Conservation (phyloP, 1,140 invertebrate genomes). For the Drosophila truncata region DNA sequence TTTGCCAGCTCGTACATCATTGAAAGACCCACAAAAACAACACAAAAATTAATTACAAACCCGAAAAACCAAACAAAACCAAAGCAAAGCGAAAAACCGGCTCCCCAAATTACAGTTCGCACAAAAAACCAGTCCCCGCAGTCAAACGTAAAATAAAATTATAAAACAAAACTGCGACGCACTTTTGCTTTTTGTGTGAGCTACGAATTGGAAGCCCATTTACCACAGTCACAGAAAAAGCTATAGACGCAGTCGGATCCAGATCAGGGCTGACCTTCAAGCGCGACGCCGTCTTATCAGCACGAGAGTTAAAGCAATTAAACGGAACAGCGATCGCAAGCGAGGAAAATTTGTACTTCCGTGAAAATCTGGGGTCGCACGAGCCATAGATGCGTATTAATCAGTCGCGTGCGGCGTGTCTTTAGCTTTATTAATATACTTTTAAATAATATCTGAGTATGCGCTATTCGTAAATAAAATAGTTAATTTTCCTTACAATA, state of each 20-base stretch:
- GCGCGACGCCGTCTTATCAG: constrained; percentile 29
- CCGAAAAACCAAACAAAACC: constrained; percentile 19
- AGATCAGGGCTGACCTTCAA: constrained; percentile 52
- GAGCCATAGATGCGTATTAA: constrained; percentile 2
- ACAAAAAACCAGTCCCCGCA: constrained; percentile 50
- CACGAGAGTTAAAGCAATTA: constrained; percentile 9
- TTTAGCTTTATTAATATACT: neutral
- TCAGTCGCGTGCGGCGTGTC: constrained; percentile 4
- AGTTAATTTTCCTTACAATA: no score
- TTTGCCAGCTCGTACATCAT: constrained; percentile 21
- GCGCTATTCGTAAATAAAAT: no score
- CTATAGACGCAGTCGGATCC: constrained; percentile 22
- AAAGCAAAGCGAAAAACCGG: constrained; percentile 52
- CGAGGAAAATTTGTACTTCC: constrained; percentile 19
- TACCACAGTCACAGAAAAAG: constrained; percentile 25
- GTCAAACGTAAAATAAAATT: constrained; percentile 27
- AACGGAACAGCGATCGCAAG: constrained; percentile 11
- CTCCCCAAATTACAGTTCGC: constrained; percentile 56
- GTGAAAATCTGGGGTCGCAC: constrained; percentile 27
- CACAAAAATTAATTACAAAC: constrained; percentile 37
- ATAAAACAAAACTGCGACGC: constrained; percentile 63
- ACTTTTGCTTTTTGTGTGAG: constrained; percentile 52
- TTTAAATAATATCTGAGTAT: neutral
- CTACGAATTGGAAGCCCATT: constrained; percentile 33
- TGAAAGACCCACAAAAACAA: constrained; percentile 13